These are phyloP conservation scores for Hybognathus amarus DNA, from an alignment of 2,797 vertebrate species.

Conservation along the genomic window DNA sequence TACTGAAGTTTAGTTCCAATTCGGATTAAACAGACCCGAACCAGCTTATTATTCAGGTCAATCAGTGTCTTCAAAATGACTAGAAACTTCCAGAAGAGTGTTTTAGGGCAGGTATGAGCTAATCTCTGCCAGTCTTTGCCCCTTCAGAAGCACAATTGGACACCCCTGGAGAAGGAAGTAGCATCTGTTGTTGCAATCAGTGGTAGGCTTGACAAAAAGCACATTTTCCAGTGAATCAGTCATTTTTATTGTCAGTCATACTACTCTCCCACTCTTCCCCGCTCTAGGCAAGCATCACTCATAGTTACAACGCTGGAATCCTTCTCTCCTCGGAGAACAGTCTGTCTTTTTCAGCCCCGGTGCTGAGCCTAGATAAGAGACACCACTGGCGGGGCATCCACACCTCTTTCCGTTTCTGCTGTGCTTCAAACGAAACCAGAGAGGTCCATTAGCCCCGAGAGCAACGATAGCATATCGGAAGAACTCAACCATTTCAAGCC, in stretches of 20 bases:
- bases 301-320: slow-evolving; percentile 83
- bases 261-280: not conserved
- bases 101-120: not conserved
- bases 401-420: slow-evolving; percentile 63
- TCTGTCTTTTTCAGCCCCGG: slow-evolving; percentile 87
- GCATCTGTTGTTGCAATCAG: not conserved
- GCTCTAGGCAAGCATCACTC: slow-evolving; percentile 68
- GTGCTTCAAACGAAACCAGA: slow-evolving; percentile 75
- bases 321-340: slow-evolving; percentile 90
- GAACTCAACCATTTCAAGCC: slow-evolving; percentile 98
- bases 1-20: not conserved
- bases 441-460: slow-evolving; percentile 92
- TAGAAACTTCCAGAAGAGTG: not conserved
- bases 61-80: not conserved
- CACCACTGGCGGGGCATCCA: slow-evolving; percentile 69
- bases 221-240: not conserved
- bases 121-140: too few relatives aligned
- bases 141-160: not conserved
- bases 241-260: slow-evolving; percentile 1
- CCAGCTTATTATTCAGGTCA: too few relatives aligned
- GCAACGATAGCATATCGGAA: slow-evolving; percentile 98
- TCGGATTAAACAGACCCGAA: not conserved
- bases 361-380: slow-evolving; percentile 80
- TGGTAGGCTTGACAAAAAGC: not conserved
- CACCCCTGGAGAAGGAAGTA: not conserved